Base-by-base conservation (phyloP, 1,140 invertebrate genomes). In the Melipona quadrifasciata region DNA sequence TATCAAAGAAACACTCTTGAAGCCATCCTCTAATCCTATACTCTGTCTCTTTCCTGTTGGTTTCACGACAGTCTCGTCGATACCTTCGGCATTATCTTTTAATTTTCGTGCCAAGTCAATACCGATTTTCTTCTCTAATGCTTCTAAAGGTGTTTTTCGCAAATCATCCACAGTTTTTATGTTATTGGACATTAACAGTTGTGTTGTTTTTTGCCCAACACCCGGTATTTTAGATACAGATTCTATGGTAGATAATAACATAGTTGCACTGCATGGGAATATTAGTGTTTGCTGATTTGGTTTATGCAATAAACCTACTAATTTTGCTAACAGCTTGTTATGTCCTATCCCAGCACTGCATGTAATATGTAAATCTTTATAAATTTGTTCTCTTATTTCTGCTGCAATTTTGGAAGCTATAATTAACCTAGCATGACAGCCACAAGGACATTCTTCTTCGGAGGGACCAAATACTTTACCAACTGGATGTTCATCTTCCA, bases 301-400 rank as follows among this genome's bases (percentile, higher is more conserved):
- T 93, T 97, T 97, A 89, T 98, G 95, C 71, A 96, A 93, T 57
- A 96, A 95, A 85, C 97, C 97, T 31, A 96, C 96, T 58, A 98
- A 93, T 94, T 98, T 98, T 8, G 98, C 97, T 87, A 98, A 92
- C 72, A 98, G 91, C 94, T 98, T 98, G 92, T 98, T 98, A 87
- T 98, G 97, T 58, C 97, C 96, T 85, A 98, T 96, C 21, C 98
- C 98, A 76, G 97, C 97, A 95, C 97, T 97, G 89, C 96, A 96
- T 14, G 97, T 98, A 64, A 98, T 95, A 61, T 96, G 96, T 65
- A 98, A 94, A 75, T 97, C 95, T 82, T 96, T 94, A 79, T 95
- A 95, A 71, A 98, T 95, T 85, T 95, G 95, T 73, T 96, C 93
- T 61, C 97, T 95, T 88, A 98, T 97, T 90, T 97, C 96, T 84